Evolutionary conservation across 2,113 vertebrate genomes (phyloP), one percentile per base, ranked within the genome.

Genomic region (Xiphophorus hellerii): DNA sequence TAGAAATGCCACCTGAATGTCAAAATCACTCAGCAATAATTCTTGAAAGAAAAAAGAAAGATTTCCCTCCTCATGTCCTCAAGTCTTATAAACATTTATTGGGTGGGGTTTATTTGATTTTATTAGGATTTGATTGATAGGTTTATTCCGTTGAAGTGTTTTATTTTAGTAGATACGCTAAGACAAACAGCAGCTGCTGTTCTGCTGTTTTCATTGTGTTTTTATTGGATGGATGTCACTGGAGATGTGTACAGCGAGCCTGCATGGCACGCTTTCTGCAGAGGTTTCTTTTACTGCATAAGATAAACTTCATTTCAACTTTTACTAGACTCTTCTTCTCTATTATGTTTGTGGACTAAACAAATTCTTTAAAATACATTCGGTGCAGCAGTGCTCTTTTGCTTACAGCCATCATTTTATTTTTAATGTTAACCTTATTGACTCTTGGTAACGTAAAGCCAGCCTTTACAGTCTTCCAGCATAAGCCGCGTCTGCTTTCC

Each of bases 1-100:
- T 73, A 66, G 62, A 93, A 92, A 94, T 91, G 85, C 64, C 83
- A 90, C 48, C 65, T 22, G 89, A 94, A 92, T 92, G 89, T 89
- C 90, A 92, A 39, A 69, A 74, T 76, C 44, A 14, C 69, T 69
- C 62, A 68, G 27, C 20, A 22, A 78, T 88, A 74, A 72, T 85
- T 79, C 61, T 66, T 37, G 42, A 73, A 87, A 72, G 62, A 76
- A 75, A 72, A 29, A 35, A 35, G 5, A 37, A 75, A 37, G n/a
- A 63, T 74, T 39, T 81, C 30, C 83, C 82, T 74, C 82, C 68
- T 72, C 73, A 44, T 62, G 3, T 64, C 30, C 44, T 58, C 14
- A 85, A 83, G 89, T 82, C 76, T 82, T 73, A 80, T 62, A 61
- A 85, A 77, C 3, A 27, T 22, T 62, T 44, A 3, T 30, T 9